Percentiles rank a stretch among this genome's conserved stretches.
Evolutionary conservation across 92 coral and sea anemone species (phyloP).

Genomic region (Virgularia gustaviana): DNA sequence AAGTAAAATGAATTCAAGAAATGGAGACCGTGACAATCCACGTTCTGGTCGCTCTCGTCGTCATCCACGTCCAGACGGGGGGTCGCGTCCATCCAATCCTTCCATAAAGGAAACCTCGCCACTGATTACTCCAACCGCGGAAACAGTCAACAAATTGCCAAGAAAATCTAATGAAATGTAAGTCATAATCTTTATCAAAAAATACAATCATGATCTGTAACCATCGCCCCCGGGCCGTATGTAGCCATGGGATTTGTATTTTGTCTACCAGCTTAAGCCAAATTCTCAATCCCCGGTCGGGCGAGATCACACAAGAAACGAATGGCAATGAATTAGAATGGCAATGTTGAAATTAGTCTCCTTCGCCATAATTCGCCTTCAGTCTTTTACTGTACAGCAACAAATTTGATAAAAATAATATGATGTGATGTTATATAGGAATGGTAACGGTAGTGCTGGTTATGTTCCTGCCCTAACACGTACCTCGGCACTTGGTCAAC

Average conservation of each 20-base stretch:
- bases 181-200: not conserved
- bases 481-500: constrained; percentile 70
- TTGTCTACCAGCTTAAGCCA: no score
- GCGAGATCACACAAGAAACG: no score
- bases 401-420: not conserved
- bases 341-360: no score
- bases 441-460: constrained; percentile 30
- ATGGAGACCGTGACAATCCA: constrained; percentile 9
- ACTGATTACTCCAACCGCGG: not conserved
- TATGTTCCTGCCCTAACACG: constrained; percentile 87
- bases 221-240: no score
- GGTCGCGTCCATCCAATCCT: not conserved
- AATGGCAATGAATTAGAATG: no score
- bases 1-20: no score
- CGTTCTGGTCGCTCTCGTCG: constrained; percentile 27
- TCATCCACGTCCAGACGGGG: not conserved
- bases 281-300: no score
- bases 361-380: no score
- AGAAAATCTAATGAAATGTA: constrained; percentile 16
- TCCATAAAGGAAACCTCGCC: constrained; percentile 16
- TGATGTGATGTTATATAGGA: no score
- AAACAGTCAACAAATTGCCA: not conserved
- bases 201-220: not conserved
- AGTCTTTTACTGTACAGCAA: no score
- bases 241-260: no score